Evolutionary conservation across 2,888 invertebrate genomes (phyloP).

Genomic region (Tortrix viridana): DNA sequence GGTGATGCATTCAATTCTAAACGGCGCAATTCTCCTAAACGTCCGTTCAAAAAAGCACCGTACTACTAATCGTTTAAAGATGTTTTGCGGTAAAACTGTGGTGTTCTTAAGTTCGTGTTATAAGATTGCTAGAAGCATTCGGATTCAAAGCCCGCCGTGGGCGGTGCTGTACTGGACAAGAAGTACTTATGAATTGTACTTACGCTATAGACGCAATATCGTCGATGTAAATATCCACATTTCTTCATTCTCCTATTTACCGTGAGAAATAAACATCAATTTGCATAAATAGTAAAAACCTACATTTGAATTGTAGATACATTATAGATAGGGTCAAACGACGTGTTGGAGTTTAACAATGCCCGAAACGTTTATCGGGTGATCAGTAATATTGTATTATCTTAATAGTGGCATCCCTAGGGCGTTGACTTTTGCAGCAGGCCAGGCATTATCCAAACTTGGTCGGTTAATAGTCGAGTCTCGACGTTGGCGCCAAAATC

Average conservation of each 20-base stretch:
- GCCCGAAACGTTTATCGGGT: constrained; percentile 39
- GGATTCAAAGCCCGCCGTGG: constrained; percentile 70
- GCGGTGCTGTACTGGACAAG: constrained; percentile 75
- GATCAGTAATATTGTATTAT: constrained; percentile 45
- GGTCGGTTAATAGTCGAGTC: constrained; percentile 59
- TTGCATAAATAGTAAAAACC: constrained; percentile 34
- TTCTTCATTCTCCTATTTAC: constrained; percentile 54
- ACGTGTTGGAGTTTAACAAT: constrained; percentile 39
- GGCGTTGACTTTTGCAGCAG: constrained; percentile 42
- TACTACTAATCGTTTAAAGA: constrained; percentile 25
- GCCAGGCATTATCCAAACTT: constrained; percentile 48
- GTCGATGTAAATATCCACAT: constrained; percentile 61
- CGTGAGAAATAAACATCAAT: constrained; percentile 48
- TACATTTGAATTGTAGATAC: constrained; percentile 34
- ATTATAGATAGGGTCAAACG: constrained; percentile 42
- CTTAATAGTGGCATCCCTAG: constrained; percentile 52
- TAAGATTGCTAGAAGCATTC: constrained; percentile 46
- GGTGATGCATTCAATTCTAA: constrained; percentile 2
- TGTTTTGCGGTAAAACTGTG: constrained; percentile 32
- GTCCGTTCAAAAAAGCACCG: background rate
- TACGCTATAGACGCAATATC: constrained; percentile 51
- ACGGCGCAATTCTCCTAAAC: background rate
- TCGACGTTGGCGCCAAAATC: constrained; percentile 57
- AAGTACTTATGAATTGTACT: constrained; percentile 77
- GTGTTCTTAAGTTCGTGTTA: constrained; percentile 39